Percentiles rank a stretch among this genome's conserved stretches.
Evolutionary conservation across 2,797 vertebrate species (phyloP).

Genomic region (Hemitrygon akajei): DNA sequence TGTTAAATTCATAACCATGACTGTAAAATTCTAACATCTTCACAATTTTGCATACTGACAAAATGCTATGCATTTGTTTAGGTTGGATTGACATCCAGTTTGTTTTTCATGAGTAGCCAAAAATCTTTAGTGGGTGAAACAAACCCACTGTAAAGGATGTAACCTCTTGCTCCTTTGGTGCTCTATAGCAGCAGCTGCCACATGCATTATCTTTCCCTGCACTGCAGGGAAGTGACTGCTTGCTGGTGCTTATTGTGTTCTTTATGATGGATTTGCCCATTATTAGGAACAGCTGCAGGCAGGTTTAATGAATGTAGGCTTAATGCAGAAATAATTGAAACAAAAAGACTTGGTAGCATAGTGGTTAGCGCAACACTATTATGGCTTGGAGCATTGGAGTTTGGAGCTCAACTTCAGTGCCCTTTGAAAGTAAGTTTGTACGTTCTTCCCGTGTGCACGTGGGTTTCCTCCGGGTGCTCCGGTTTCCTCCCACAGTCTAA

Average conservation of each 20-base stretch:
- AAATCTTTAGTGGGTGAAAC: background rate
- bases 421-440: no score
- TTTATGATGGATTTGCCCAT: background rate
- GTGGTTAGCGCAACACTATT: no score
- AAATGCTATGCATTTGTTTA: background rate
- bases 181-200: background rate
- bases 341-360: background rate
- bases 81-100: background rate
- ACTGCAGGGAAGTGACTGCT: background rate
- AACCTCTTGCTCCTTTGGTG: background rate
- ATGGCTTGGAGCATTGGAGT: no score
- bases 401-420: no score
- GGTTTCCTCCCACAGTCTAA: no score
- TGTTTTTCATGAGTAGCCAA: background rate
- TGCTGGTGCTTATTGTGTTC: background rate
- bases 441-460: no score
- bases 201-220: background rate
- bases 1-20: background rate
- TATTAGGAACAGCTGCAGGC: slow-evolving; percentile 4
- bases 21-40: background rate
- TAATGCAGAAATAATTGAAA: background rate
- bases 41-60: no score
- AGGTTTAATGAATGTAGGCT: background rate
- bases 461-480: no score
- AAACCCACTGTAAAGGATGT: background rate